Percentiles rank a stretch among this genome's conserved stretches.
These are phyloP conservation scores for Acyrthosiphon pisum DNA, from an alignment of 1,140 invertebrate species.

Conservation along the genomic window DNA sequence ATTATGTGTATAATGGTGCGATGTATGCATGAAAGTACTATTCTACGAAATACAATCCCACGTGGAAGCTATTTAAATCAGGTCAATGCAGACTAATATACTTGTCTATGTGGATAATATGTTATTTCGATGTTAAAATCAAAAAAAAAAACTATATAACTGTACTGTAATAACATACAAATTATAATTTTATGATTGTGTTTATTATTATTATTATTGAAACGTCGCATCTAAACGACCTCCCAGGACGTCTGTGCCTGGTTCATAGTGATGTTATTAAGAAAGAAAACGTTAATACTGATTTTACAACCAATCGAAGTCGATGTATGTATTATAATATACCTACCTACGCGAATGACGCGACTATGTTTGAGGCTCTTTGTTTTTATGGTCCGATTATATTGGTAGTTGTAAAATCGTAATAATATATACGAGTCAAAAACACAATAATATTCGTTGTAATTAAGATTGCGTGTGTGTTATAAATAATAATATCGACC, in stretches of 20 bases:
- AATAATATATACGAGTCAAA: neutral
- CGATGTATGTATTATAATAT: neutral
- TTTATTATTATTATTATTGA: neutral
- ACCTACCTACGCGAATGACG: neutral
- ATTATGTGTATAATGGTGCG: neutral
- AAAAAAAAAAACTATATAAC: neutral
- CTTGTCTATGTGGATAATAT: neutral
- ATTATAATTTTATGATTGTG: neutral
- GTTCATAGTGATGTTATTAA: neutral
- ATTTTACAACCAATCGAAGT: neutral
- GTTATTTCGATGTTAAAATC: neutral
- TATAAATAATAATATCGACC: neutral
- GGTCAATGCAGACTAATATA: conserved; percentile 9
- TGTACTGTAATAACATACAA: neutral
- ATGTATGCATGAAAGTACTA: neutral
- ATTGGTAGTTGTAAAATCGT: neutral
- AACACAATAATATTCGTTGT: neutral
- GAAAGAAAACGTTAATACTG: neutral
- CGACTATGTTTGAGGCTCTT: neutral
- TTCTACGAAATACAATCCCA: neutral
- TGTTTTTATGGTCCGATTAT: neutral
- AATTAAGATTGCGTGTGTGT: neutral
- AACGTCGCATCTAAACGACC: neutral
- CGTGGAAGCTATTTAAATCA: conserved; percentile 11
- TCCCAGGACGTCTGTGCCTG: neutral